Conservation (phyloP, 2,113 vertebrate genomes). For the Pampusana beccarii region DNA sequence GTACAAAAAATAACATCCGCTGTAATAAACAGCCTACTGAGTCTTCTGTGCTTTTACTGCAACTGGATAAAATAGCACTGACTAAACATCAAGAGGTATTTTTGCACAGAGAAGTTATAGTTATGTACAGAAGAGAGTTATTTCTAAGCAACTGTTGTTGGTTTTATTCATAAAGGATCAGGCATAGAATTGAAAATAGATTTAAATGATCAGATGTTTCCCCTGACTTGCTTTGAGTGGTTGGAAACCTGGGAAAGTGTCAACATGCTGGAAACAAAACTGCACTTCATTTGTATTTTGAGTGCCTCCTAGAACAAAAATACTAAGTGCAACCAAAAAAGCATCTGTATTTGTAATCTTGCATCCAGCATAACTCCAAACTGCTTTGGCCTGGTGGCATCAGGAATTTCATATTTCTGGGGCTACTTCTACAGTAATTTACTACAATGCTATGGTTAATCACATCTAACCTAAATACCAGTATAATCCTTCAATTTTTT, state of each 20-base stretch:
- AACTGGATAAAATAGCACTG: conserved; percentile 13
- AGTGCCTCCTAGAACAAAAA: background rate
- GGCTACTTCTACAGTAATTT: background rate
- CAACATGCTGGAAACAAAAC: background rate
- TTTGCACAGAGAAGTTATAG: background rate
- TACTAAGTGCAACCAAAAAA: background rate
- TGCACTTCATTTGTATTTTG: background rate
- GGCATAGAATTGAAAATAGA: conserved; percentile 9
- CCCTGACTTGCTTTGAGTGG: background rate
- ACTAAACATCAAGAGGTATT: background rate
- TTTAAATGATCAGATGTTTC: conserved; percentile 27
- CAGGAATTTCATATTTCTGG: background rate
- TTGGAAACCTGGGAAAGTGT: conserved; percentile 1
- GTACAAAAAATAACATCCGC: conserved; percentile 44
- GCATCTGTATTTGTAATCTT: background rate
- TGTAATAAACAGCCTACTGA: conserved; percentile 19
- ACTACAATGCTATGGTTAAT: background rate
- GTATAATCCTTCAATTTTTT: conserved; percentile 15
- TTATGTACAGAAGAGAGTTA: background rate
- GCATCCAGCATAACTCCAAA: background rate
- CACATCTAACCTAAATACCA: conserved; percentile 15
- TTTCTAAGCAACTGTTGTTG: background rate
- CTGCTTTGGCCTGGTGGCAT: background rate
- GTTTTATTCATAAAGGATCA: conserved; percentile 18
- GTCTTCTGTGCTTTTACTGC: background rate